Evolutionary conservation across 2,797 vertebrate genomes (phyloP).

Genomic region (Hydrolagus colliei): DNA sequence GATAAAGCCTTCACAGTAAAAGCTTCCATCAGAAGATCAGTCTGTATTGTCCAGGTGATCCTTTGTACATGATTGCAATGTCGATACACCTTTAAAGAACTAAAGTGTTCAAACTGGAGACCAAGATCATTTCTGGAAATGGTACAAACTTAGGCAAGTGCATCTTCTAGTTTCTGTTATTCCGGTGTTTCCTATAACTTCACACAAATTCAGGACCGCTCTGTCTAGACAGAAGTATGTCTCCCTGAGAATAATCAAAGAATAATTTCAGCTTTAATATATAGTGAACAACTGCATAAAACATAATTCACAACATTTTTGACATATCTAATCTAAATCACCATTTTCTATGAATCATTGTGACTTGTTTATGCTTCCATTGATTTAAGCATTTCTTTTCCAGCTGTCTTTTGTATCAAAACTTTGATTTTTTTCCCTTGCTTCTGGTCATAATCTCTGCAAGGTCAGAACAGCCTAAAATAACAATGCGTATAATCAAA

Average conservation of each 20-base stretch:
- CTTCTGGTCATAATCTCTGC: neutral
- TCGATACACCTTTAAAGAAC: neutral
- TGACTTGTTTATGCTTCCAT: neutral
- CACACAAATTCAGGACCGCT: neutral
- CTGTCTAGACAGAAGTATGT: neutral
- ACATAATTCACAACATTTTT: neutral
- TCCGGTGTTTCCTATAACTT: neutral
- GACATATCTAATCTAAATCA: neutral
- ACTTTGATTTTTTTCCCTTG: neutral
- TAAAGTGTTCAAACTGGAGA: neutral
- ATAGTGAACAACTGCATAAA: neutral
- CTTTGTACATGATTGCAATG: neutral
- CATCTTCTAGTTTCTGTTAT: neutral
- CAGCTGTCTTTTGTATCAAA: neutral
- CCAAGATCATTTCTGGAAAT: neutral
- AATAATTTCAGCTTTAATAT: neutral
- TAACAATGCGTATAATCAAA: neutral
- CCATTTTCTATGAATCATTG: neutral
- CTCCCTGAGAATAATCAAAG: neutral
- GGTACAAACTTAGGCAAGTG: neutral
- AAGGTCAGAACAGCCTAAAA: neutral
- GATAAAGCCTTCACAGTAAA: too few species aligned
- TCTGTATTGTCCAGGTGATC: neutral
- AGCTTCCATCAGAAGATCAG: too few species aligned
- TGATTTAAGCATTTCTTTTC: neutral